phyloP scores from a whole-genome alignment of 2,888 invertebrate genomes.

The Caenorhabditis sp. region DNA sequence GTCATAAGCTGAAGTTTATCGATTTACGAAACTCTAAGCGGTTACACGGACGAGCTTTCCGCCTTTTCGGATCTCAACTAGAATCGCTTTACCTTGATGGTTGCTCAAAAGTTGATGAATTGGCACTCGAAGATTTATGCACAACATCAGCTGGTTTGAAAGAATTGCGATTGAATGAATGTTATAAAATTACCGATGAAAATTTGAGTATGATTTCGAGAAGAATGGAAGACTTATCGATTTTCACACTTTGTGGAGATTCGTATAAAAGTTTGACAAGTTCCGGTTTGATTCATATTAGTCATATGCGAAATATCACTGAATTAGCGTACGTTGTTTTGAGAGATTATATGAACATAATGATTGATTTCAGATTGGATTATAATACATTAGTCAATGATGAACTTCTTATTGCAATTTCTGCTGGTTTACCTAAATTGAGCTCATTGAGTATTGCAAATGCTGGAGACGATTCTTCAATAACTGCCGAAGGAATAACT shows the following conservation, averaged over 20 bases:
- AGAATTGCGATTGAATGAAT: slow-evolving; percentile 63
- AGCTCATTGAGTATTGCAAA: slow-evolving; percentile 54
- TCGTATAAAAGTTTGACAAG: slow-evolving; percentile 47
- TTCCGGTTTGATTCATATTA: slow-evolving; percentile 48
- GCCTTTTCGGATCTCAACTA: slow-evolving; percentile 61
- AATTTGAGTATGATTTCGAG: slow-evolving; percentile 66
- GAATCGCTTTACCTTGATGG: slow-evolving; percentile 68
- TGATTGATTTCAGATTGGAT: slow-evolving; percentile 44
- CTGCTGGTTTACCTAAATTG: slow-evolving; percentile 42
- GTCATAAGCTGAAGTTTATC: slow-evolving; percentile 54
- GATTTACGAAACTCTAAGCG: slow-evolving; percentile 64
- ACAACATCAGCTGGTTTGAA: slow-evolving; percentile 56
- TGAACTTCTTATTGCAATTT: slow-evolving; percentile 52
- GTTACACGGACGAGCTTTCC: slow-evolving; percentile 67
- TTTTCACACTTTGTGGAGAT: slow-evolving; percentile 61
- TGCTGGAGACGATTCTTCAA: slow-evolving; percentile 62
- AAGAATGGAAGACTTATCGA: slow-evolving; percentile 57
- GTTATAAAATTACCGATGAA: slow-evolving; percentile 60
- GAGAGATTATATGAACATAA: too few species aligned
- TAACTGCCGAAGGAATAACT: slow-evolving; percentile 51
- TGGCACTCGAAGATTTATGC: slow-evolving; percentile 69
- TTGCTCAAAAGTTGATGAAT: slow-evolving; percentile 60
- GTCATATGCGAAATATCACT: slow-evolving; percentile 46
- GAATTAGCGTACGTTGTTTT: slow-evolving; percentile 53
- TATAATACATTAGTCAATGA: slow-evolving; percentile 64